Percentiles rank a stretch among this genome's conserved stretches.
These are phyloP conservation scores for Aldrovandia affinis DNA, from an alignment of 2,797 vertebrate genomes.

Conservation along the genomic window DNA sequence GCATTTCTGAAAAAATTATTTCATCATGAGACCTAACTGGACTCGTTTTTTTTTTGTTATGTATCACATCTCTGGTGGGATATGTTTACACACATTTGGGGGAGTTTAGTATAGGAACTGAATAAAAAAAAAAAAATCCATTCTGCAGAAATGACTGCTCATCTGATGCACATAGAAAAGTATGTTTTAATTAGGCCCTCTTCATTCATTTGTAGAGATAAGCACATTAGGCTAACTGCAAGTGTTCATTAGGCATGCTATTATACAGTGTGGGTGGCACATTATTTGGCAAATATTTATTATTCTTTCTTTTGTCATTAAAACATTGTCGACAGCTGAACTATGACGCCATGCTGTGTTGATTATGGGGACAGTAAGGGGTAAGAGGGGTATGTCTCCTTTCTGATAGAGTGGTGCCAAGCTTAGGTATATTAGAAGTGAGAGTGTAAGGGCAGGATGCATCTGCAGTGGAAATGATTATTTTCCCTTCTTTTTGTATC, in stretches of 20 bases:
- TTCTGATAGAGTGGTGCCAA: neutral
- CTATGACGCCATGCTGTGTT: neutral
- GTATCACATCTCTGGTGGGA: too few species aligned
- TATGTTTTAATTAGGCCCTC: neutral
- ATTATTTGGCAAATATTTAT: neutral
- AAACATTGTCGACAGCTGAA: neutral
- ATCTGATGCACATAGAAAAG: neutral
- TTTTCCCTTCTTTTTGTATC: constrained; percentile 20
- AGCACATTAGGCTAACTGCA: neutral
- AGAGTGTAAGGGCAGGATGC: neutral
- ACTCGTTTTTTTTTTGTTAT: too few species aligned
- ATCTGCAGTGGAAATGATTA: constrained; percentile 21
- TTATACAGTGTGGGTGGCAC: neutral
- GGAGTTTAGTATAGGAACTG: too few species aligned
- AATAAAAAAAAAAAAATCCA: too few species aligned
- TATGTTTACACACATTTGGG: too few species aligned
- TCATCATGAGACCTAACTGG: too few species aligned
- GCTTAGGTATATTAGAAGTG: constrained; percentile 13
- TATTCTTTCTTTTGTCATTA: neutral
- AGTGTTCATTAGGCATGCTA: neutral
- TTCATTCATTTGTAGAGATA: neutral
- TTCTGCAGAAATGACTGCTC: too few species aligned
- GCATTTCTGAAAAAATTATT: too few species aligned
- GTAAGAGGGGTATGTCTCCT: neutral
- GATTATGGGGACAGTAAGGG: neutral